Evolutionary conservation across 2,888 invertebrate species (phyloP).

Genomic region (Tortrix viridana): DNA sequence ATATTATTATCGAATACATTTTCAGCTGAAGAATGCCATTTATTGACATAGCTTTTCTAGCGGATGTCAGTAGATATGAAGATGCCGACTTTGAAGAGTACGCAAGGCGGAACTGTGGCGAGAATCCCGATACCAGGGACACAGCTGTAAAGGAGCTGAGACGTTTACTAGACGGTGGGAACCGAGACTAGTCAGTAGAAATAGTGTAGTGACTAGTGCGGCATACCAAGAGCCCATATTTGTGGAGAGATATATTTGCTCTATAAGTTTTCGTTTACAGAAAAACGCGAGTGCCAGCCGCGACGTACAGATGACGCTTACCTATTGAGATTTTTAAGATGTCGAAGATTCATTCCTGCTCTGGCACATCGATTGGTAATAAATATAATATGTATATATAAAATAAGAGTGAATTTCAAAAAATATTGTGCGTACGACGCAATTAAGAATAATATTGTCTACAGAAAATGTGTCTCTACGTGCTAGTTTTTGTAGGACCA

Average conservation of each 20-base stretch:
- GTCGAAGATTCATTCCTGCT: constrained; percentile 71
- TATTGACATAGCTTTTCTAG: constrained; percentile 73
- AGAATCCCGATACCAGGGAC: constrained; percentile 64
- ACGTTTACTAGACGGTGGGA: constrained; percentile 70
- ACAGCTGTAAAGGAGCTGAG: constrained; percentile 69
- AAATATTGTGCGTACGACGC: no score
- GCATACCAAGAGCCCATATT: constrained; percentile 35
- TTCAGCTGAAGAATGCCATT: constrained; percentile 60
- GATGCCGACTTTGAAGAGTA: constrained; percentile 73
- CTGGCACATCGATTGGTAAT: constrained; percentile 73
- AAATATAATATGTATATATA: no score
- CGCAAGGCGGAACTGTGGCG: constrained; percentile 68
- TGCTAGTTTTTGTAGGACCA: no score
- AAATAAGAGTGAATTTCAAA: no score
- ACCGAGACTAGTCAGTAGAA: constrained; percentile 31
- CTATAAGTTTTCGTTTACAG: constrained; percentile 51
- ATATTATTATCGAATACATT: constrained; percentile 1
- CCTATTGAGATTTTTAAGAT: constrained; percentile 69
- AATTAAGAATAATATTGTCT: no score
- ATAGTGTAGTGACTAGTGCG: constrained; percentile 37
- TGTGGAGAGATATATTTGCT: constrained; percentile 18
- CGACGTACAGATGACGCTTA: constrained; percentile 74
- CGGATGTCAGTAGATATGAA: constrained; percentile 73
- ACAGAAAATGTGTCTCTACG: no score
- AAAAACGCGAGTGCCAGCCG: constrained; percentile 67